These are phyloP conservation scores for Mya arenaria DNA, from an alignment of 1,140 invertebrate genomes.

Conservation along the genomic window DNA sequence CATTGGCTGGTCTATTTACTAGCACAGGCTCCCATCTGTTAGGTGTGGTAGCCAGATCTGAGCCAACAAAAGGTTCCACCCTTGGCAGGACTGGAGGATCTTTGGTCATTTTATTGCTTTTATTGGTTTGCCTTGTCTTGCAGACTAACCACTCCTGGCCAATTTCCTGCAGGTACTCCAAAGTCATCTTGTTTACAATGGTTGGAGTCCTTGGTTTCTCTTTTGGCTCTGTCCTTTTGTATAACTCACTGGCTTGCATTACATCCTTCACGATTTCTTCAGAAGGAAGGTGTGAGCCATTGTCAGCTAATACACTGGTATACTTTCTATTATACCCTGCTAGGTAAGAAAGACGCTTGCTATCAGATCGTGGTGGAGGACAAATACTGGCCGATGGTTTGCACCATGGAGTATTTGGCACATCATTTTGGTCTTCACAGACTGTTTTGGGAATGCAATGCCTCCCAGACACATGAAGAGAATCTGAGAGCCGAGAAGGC, in stretches of 20 bases:
- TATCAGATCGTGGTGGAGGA: too few species aligned
- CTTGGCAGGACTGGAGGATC: neutral
- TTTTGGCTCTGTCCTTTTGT: conserved; percentile 47
- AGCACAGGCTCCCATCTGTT: conserved; percentile 43
- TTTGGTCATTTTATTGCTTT: neutral
- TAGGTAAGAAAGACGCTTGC: too few species aligned
- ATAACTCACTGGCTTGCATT: conserved; percentile 53
- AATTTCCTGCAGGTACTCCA: conserved; percentile 73
- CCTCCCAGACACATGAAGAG: neutral
- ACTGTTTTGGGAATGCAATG: conserved; percentile 50
- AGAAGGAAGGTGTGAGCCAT: conserved; percentile 67
- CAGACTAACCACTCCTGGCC: conserved; percentile 67
- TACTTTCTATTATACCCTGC: too few species aligned
- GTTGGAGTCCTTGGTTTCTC: conserved; percentile 57
- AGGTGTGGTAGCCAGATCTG: conserved; percentile 24
- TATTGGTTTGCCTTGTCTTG: neutral
- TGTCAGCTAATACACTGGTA: too few species aligned
- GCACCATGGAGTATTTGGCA: too few species aligned
- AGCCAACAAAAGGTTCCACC: conserved; percentile 9
- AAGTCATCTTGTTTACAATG: conserved; percentile 65
- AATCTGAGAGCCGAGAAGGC: too few species aligned
- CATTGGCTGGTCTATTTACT: neutral
- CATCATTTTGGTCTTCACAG: conserved; percentile 65
- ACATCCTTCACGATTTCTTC: conserved; percentile 68
- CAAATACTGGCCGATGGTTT: too few species aligned